Evolutionary conservation across 2,797 vertebrate species (phyloP).

Genomic region (Pseudochirops cupreus): DNA sequence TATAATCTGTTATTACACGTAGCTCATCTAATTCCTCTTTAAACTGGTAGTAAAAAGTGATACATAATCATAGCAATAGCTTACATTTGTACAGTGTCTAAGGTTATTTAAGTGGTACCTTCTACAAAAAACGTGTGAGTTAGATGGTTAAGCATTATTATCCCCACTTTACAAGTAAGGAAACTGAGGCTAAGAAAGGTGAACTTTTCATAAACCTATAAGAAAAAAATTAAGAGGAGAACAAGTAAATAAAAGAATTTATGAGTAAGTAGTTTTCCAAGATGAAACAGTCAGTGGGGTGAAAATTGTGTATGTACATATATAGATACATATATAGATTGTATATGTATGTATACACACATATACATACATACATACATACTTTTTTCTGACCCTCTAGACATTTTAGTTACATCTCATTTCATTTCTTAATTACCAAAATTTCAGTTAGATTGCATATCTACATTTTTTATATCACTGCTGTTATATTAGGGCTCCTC

Average conservation of each 20-base stretch:
- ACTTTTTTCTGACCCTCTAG: neutral
- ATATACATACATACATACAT: neutral
- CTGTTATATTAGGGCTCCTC: neutral
- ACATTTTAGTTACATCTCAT: slow-evolving; percentile 1
- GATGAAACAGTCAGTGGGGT: neutral
- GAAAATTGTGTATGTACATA: slow-evolving; percentile 51
- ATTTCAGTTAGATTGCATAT: slow-evolving; percentile 11
- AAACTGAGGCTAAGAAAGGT: neutral
- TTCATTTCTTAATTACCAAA: slow-evolving; percentile 54
- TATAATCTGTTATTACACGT: neutral
- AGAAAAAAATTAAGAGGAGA: slow-evolving; percentile 2
- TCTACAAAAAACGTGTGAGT: neutral
- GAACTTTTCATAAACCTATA: neutral
- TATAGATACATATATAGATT: too few relatives aligned
- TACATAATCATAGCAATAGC: neutral
- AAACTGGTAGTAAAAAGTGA: neutral
- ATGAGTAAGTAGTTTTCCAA: slow-evolving; percentile 23
- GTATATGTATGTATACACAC: too few relatives aligned
- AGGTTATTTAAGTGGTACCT: neutral
- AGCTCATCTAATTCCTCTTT: neutral
- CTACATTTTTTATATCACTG: slow-evolving; percentile 59
- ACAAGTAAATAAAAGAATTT: slow-evolving; percentile 23
- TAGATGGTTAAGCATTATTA: neutral
- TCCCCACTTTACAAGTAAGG: neutral
- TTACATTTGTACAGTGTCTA: neutral